phyloP scores from a whole-genome alignment of 2,888 invertebrate species.

The Megastigmus dorsalis region DNA sequence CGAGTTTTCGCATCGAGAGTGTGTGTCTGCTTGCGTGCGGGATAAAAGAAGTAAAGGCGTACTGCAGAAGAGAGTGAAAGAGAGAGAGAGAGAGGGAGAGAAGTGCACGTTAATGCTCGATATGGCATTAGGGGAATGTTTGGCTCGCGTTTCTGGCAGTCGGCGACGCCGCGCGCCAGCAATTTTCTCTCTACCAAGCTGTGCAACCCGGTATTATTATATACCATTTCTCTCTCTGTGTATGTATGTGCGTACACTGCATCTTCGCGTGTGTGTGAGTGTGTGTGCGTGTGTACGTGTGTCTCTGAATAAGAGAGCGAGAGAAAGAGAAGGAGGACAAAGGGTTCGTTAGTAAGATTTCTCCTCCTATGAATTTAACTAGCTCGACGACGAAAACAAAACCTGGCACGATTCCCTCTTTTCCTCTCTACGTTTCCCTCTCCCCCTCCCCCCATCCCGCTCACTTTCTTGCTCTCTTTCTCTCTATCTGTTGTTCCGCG shows the following conservation, averaged over 20 bases:
- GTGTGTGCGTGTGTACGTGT: no score
- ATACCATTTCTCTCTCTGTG: neutral
- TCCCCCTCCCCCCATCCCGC: no score
- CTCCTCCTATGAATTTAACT: constrained; percentile 53
- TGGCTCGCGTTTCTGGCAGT: constrained; percentile 36
- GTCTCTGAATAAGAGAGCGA: no score
- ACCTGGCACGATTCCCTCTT: constrained; percentile 54
- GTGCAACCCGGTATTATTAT: neutral
- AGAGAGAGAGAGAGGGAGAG: neutral
- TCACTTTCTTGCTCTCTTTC: neutral
- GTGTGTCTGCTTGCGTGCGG: no score
- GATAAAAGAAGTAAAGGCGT: no score
- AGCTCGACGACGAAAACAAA: constrained; percentile 53
- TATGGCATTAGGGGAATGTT: constrained; percentile 28
- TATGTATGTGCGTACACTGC: no score
- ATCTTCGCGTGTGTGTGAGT: no score
- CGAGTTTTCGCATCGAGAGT: neutral
- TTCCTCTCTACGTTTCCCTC: neutral
- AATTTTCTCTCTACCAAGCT: neutral
- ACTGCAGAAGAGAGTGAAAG: neutral
- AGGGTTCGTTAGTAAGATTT: constrained; percentile 57
- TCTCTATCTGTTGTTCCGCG: neutral
- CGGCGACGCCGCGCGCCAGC: neutral
- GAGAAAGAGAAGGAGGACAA: constrained; percentile 42
- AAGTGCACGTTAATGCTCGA: constrained; percentile 14